phyloP scores from a whole-genome alignment of 2,888 invertebrate species.

The Agrochola macilenta region DNA sequence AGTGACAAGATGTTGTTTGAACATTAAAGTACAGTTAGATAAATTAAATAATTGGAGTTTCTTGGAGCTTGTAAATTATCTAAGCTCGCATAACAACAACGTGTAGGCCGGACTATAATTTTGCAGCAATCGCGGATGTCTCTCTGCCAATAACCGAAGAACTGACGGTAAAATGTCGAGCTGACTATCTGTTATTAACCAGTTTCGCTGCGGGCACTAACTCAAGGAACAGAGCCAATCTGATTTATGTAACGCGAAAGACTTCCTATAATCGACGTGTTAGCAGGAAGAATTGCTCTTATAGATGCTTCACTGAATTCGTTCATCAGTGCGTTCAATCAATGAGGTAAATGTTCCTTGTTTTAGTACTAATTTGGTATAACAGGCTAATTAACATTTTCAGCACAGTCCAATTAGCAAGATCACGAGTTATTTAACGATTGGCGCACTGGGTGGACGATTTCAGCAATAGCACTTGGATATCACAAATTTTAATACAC shows the following conservation, averaged over 20 bases:
- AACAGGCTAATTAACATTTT: constrained; percentile 48
- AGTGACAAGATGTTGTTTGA: constrained; percentile 12
- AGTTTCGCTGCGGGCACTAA: constrained; percentile 75
- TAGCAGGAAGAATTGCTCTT: constrained; percentile 75
- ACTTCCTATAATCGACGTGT: constrained; percentile 74
- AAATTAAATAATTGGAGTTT: constrained; percentile 21
- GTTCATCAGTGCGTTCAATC: constrained; percentile 69
- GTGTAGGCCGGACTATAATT: constrained; percentile 23
- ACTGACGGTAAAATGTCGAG: constrained; percentile 56
- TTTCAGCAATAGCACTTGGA: constrained; percentile 56
- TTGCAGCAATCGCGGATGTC: constrained; percentile 51
- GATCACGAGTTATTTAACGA: constrained; percentile 56
- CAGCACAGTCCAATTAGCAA: constrained; percentile 68
- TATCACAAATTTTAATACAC: constrained; percentile 67
- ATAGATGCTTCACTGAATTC: constrained; percentile 74
- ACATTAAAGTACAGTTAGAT: constrained; percentile 22
- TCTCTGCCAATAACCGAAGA: constrained; percentile 54
- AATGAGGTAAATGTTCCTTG: constrained; percentile 42
- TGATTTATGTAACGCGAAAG: constrained; percentile 79
- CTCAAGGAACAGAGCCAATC: constrained; percentile 65
- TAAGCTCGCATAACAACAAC: constrained; percentile 31
- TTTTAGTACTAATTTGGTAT: constrained; percentile 41
- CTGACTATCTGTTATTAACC: constrained; percentile 69
- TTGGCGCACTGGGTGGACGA: constrained; percentile 51
- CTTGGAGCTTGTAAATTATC: constrained; percentile 30